Conservation (phyloP, 53 echinoderm and acorn worm species). For the Glandiceps talaboti region DNA sequence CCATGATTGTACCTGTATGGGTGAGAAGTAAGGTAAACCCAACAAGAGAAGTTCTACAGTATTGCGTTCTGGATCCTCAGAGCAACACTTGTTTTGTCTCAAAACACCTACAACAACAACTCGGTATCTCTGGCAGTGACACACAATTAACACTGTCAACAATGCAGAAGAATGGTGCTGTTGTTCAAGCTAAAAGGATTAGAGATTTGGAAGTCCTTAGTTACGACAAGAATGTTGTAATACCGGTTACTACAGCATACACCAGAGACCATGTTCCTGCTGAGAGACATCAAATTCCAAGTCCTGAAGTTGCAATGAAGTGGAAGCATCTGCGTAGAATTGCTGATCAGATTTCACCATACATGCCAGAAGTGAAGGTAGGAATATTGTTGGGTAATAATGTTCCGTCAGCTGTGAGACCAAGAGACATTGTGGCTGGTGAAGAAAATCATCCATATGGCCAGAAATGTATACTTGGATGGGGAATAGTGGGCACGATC, state of each 20-base stretch:
- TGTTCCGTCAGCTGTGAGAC: constrained; percentile 18
- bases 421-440: constrained; percentile 21
- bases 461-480: constrained; percentile 10
- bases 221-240: constrained; percentile 11
- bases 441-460: constrained; percentile 18
- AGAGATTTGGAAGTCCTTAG: constrained; percentile 20
- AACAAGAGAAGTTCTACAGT: constrained; percentile 9
- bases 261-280: neutral
- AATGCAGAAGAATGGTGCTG: too few species aligned
- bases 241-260: neutral
- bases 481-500: constrained; percentile 17
- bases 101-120: too few species aligned
- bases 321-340: neutral
- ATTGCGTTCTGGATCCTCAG: constrained; percentile 27
- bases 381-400: constrained; percentile 12
- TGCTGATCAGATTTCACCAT: neutral
- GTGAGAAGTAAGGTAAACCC: too few species aligned
- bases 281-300: neutral
- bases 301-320: neutral
- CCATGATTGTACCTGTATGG: constrained; percentile 29
- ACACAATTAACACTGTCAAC: too few species aligned
- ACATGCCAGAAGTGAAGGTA: constrained; percentile 3
- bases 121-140: too few species aligned
- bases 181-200: constrained; percentile 7
- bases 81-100: constrained; percentile 20